A percentile compares a stretch with the other conserved stretches of the same genome.
These are phyloP conservation scores for Rachycentron canadum DNA, from an alignment of 2,797 vertebrate genomes.

Conservation along the genomic window DNA sequence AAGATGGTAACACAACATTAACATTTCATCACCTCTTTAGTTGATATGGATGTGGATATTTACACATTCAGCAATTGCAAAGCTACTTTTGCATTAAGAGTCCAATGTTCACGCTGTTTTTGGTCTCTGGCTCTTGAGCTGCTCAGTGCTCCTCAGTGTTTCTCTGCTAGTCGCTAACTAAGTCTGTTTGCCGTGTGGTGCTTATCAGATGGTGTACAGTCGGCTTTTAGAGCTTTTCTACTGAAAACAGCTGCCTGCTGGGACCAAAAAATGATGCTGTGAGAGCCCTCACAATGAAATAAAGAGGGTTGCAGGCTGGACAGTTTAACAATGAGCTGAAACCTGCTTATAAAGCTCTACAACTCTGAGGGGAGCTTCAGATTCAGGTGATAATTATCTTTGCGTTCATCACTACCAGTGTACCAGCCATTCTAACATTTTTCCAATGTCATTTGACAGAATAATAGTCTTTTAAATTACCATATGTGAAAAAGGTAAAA, in stretches of 20 bases:
- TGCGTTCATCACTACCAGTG: too few species aligned
- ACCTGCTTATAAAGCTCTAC: too few species aligned
- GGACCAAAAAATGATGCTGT: too few species aligned
- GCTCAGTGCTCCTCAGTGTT: not conserved
- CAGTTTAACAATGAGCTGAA: too few species aligned
- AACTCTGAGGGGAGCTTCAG: too few species aligned
- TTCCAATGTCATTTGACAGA: not conserved
- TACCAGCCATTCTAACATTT: too few species aligned
- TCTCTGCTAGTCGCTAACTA: not conserved
- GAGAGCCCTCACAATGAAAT: too few species aligned
- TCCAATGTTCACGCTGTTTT: not conserved
- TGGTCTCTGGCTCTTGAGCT: not conserved
- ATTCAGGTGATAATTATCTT: not conserved
- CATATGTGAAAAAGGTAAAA: too few species aligned
- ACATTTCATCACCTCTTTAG: not conserved
- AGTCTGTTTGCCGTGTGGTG: too few species aligned
- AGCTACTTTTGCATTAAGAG: not conserved
- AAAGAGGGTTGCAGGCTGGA: too few species aligned
- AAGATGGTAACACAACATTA: not conserved
- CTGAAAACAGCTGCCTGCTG: too few species aligned
- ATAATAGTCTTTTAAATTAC: too few species aligned
- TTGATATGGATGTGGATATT: not conserved
- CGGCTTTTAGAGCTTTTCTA: not conserved
- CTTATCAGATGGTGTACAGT: not conserved
- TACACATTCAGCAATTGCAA: not conserved